phyloP scores from a whole-genome alignment of 2,888 invertebrate species.

The Andricus quercusramuli region DNA sequence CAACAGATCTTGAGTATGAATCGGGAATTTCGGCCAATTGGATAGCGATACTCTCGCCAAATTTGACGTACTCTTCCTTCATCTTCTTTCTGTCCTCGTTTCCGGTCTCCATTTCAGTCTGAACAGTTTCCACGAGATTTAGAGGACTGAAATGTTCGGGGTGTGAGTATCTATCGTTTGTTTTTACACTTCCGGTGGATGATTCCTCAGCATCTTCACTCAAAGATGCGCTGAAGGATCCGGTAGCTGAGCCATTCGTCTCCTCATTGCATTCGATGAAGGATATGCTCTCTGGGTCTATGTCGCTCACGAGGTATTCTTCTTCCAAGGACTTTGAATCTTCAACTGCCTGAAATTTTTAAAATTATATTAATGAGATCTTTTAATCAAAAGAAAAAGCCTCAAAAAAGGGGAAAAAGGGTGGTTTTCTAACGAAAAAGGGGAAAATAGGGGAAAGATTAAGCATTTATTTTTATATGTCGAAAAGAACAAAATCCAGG shows the following conservation, averaged over 20 bases:
- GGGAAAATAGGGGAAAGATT: too few species aligned
- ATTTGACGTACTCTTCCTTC: slow-evolving; percentile 67
- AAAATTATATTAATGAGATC: background rate
- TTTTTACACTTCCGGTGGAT: slow-evolving; percentile 61
- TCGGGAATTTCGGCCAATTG: slow-evolving; percentile 69
- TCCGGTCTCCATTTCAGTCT: slow-evolving; percentile 46
- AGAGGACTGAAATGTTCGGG: slow-evolving; percentile 46
- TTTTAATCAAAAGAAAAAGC: too few species aligned
- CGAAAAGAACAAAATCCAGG: too few species aligned
- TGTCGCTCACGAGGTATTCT: slow-evolving; percentile 69
- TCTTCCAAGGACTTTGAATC: slow-evolving; percentile 61
- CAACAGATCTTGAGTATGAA: slow-evolving; percentile 69
- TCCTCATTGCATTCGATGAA: slow-evolving; percentile 65
- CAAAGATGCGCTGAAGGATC: slow-evolving; percentile 58
- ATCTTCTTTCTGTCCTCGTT: slow-evolving; percentile 57
- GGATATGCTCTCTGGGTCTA: slow-evolving; percentile 63
- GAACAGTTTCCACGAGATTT: slow-evolving; percentile 48
- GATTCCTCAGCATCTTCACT: slow-evolving; percentile 67
- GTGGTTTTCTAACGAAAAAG: too few species aligned
- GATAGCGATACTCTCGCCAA: slow-evolving; percentile 68
- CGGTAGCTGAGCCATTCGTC: slow-evolving; percentile 64
- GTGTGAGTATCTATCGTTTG: slow-evolving; percentile 55
- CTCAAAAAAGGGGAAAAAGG: too few species aligned
- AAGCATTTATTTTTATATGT: too few species aligned
- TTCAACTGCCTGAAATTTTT: slow-evolving; percentile 58